phyloP scores from a whole-genome alignment of 2,113 vertebrate genomes.

The Corvus cornix region DNA sequence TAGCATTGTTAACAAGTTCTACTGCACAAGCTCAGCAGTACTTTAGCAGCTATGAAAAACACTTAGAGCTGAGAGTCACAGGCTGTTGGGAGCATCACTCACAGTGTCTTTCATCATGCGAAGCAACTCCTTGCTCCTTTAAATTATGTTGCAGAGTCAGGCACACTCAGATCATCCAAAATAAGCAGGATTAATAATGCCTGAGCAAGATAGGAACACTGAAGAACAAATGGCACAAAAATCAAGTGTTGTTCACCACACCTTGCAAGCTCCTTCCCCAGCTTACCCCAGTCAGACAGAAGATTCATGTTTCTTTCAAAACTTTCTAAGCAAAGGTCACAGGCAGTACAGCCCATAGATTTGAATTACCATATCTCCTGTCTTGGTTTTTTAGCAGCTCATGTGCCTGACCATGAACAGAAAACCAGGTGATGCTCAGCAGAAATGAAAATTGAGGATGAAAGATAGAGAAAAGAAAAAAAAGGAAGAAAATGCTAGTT shows the following conservation, averaged over 20 bases:
- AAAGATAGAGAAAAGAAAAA: not conserved
- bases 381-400: not conserved
- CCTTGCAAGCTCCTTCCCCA: not conserved
- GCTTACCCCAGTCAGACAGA: not conserved
- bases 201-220: not conserved
- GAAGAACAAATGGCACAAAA: not conserved
- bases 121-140: not conserved
- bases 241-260: not conserved
- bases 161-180: not conserved
- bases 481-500: not conserved
- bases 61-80: not conserved
- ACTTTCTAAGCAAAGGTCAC: not conserved
- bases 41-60: not conserved
- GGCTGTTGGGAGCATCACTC: not conserved
- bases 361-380: not conserved
- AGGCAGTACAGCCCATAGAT: not conserved
- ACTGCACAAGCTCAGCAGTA: not conserved
- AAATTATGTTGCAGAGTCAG: not conserved
- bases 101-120: not conserved
- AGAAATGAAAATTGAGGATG: not conserved
- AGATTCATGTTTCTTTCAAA: not conserved
- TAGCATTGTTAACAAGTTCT: not conserved
- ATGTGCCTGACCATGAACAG: not conserved
- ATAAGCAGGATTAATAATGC: not conserved
- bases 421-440: not conserved